These are phyloP conservation scores for Eremophila alpestris DNA, from an alignment of 2,797 vertebrate genomes.

Conservation along the genomic window DNA sequence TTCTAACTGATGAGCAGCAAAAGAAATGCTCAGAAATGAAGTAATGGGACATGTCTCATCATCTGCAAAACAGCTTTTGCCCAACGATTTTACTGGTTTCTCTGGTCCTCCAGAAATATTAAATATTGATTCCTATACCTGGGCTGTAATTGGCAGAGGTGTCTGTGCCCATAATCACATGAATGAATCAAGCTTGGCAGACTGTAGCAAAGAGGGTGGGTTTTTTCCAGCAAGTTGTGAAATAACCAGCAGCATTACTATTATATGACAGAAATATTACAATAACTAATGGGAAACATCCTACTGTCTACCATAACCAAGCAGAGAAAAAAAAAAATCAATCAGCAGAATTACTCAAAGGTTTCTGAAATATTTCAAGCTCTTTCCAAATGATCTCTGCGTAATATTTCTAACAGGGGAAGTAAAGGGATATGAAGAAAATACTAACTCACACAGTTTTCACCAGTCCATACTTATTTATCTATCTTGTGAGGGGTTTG, in stretches of 20 bases:
- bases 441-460: not conserved
- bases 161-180: not conserved
- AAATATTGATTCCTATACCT: not conserved
- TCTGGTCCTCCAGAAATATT: not conserved
- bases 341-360: not conserved
- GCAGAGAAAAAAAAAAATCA: not conserved
- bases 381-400: not conserved
- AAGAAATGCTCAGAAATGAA: not conserved
- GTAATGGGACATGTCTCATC: not conserved
- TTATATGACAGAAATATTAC: not conserved
- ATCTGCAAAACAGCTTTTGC: not conserved
- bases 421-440: not conserved
- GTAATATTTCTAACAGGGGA: not conserved
- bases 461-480: not conserved
- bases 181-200: not conserved
- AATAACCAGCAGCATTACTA: not conserved
- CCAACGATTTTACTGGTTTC: not conserved
- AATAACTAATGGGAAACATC: not conserved
- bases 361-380: not conserved
- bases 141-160: not conserved
- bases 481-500: not conserved
- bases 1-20: not conserved
- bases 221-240: not conserved
- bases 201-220: not conserved
- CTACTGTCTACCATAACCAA: not conserved